Conservation (phyloP, 2,113 vertebrate species). For the Danio rerio region GRCz12tu NC_133176.1:54868001-54868500, state of each 20-base stretch:
- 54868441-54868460: background rate
- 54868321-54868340: background rate
- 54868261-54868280: background rate
- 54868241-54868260: no score
- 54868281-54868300: background rate
- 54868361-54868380: background rate
- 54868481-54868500: background rate
- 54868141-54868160: background rate
- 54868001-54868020: conserved; percentile 85
- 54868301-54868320: background rate
- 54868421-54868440: background rate
- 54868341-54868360: background rate
- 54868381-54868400: background rate
- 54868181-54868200: background rate
- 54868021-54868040: conserved; percentile 68
- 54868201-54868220: background rate
- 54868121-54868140: background rate
- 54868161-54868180: background rate
- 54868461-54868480: background rate
- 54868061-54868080: background rate
- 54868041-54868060: conserved; percentile 67
- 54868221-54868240: background rate
- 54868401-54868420: background rate
- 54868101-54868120: background rate
- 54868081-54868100: background rate